Evolutionary conservation across 2,113 vertebrate species (phyloP).

Genomic region (Acrocephalus arundinaceus): DNA sequence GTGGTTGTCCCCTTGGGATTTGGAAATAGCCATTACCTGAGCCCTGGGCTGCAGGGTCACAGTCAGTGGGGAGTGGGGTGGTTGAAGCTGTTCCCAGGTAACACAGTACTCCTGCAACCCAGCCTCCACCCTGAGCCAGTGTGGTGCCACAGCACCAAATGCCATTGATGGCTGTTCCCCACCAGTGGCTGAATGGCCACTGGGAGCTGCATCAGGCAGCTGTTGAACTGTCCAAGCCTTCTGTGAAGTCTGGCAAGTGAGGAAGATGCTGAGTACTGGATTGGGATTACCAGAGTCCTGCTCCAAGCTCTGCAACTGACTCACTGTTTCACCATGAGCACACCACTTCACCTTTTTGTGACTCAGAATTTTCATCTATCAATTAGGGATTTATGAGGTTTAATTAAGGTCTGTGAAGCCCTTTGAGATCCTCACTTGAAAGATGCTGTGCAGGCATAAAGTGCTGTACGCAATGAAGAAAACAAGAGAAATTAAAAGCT

Average conservation of each 20-base stretch:
- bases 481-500: constrained; percentile 52
- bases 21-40: not conserved
- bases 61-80: not conserved
- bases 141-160: fast-evolving
- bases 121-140: not conserved
- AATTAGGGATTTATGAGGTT: constrained; percentile 46
- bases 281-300: not conserved
- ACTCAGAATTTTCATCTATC: constrained; percentile 55
- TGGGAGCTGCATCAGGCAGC: not conserved
- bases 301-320: not conserved
- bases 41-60: fast-evolving
- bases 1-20: not conserved
- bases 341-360: constrained; percentile 24
- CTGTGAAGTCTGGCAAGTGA: fast-evolving
- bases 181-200: fast-evolving
- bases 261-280: not conserved
- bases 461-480: not conserved
- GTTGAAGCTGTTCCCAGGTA: not conserved
- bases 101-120: not conserved
- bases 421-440: constrained; percentile 32
- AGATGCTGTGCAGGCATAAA: constrained; percentile 53
- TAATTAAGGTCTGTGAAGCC: constrained; percentile 58
- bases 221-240: not conserved
- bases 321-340: constrained; percentile 4
- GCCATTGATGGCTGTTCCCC: not conserved